Percentiles rank a stretch among this genome's conserved stretches.
Evolutionary conservation across 2,797 vertebrate genomes (phyloP).

Genomic region (Molossus alvarezi): DNA sequence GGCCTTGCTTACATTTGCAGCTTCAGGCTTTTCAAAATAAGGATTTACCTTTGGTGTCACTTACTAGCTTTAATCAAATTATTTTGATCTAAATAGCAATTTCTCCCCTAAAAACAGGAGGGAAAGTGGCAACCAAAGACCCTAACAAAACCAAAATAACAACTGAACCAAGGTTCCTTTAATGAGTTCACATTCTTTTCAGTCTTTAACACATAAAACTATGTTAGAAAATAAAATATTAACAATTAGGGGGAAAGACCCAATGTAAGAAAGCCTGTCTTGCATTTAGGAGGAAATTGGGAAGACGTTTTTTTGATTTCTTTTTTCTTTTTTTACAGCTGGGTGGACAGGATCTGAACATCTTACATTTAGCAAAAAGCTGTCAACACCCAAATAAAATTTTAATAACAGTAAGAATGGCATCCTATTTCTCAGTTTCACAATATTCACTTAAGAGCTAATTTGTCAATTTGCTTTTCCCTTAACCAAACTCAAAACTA

Average conservation of each 20-base stretch:
- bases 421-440: conserved; percentile 67
- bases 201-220: conserved; percentile 47
- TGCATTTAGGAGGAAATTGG: background rate
- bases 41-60: background rate
- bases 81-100: conserved; percentile 22
- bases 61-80: conserved; percentile 29
- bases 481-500: conserved; percentile 68
- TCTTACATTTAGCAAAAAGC: conserved; percentile 69
- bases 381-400: conserved; percentile 79
- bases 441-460: conserved; percentile 67
- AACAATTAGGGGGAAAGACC: background rate
- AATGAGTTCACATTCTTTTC: conserved; percentile 15
- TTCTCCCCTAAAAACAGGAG: background rate
- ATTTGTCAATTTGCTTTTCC: conserved; percentile 75
- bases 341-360: conserved; percentile 66
- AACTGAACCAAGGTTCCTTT: background rate
- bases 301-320: conserved; percentile 2
- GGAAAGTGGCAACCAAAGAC: background rate
- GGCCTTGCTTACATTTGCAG: background rate
- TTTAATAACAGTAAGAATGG: conserved; percentile 72
- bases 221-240: conserved; percentile 44
- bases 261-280: conserved; percentile 5
- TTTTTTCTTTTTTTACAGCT: background rate
- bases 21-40: background rate
- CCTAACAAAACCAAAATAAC: background rate